Percentiles rank a stretch among this genome's conserved stretches.
phyloP scores from a whole-genome alignment of 2,888 invertebrate species.

The Coelopa pilipes region DNA sequence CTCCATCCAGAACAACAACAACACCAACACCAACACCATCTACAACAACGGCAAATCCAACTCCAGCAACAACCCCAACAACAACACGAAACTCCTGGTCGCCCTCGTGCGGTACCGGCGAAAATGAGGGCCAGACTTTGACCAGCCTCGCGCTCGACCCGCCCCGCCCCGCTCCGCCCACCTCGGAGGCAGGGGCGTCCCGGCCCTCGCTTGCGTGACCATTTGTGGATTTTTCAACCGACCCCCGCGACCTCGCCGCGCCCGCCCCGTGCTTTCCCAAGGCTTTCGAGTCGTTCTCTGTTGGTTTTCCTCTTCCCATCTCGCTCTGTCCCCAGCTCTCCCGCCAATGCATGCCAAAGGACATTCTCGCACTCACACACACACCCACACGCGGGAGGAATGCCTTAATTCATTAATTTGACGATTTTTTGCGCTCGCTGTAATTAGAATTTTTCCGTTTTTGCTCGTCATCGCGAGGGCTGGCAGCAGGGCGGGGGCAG shows the following conservation, averaged over 20 bases:
- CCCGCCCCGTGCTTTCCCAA: no score
- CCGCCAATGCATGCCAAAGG: conserved; percentile 21
- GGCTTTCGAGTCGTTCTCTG: not conserved
- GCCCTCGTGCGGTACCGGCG: not conserved
- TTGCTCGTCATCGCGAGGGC: not conserved
- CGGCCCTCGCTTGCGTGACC: conserved; percentile 6
- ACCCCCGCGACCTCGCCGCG: no score
- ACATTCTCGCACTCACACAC: not conserved
- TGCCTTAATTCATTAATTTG: conserved; percentile 21
- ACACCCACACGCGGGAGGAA: not conserved
- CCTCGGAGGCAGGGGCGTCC: conserved; percentile 1
- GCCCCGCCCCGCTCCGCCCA: not conserved
- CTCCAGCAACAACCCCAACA: not conserved
- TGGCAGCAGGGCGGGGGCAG: no score
- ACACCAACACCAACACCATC: not conserved
- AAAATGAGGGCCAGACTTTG: not conserved
- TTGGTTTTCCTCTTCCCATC: not conserved
- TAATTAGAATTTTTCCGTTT: conserved; percentile 4
- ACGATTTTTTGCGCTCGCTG: not conserved
- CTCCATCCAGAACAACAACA: not conserved
- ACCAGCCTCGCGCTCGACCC: no score
- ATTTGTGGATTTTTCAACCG: not conserved
- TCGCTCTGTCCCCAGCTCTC: not conserved
- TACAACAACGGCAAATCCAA: conserved; percentile 1
- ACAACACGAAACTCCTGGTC: not conserved